These are phyloP conservation scores for Zosterops lateralis DNA, from an alignment of 2,113 vertebrate species.

Conservation along the genomic window DNA sequence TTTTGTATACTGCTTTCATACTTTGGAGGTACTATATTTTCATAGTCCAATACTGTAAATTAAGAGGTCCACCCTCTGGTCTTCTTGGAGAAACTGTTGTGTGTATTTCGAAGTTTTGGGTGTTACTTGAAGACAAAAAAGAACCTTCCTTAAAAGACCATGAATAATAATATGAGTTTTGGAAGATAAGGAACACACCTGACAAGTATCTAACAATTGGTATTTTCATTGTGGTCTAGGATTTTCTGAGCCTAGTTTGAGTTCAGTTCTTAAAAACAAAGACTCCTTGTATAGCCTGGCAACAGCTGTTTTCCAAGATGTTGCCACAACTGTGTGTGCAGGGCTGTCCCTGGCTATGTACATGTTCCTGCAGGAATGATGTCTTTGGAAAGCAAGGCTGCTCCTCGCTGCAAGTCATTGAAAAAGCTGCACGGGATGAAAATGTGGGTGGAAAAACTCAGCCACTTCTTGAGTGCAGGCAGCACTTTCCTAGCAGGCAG, in stretches of 20 bases:
- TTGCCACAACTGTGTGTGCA: background rate
- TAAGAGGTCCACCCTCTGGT: background rate
- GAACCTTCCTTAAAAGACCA: background rate
- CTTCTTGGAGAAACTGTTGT: background rate
- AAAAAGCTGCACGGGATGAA: background rate
- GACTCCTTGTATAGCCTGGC: background rate
- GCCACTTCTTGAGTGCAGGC: background rate
- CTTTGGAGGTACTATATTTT: slow-evolving; percentile 8
- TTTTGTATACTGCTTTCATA: slow-evolving; percentile 40
- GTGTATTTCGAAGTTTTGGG: background rate
- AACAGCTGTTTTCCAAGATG: background rate
- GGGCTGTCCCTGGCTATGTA: background rate
- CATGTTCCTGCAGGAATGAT: background rate
- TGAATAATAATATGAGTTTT: background rate
- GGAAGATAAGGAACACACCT: background rate
- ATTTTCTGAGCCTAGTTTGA: background rate
- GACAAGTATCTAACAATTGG: background rate
- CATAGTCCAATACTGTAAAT: background rate
- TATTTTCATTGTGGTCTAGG: background rate
- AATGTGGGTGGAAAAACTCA: background rate
- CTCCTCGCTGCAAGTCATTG: background rate
- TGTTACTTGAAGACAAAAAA: background rate
- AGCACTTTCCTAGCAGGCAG: background rate
- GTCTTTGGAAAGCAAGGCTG: background rate
- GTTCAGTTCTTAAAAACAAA: background rate